Conservation (phyloP, 2,888 invertebrate genomes). For the Notodonta dromedarius region DNA sequence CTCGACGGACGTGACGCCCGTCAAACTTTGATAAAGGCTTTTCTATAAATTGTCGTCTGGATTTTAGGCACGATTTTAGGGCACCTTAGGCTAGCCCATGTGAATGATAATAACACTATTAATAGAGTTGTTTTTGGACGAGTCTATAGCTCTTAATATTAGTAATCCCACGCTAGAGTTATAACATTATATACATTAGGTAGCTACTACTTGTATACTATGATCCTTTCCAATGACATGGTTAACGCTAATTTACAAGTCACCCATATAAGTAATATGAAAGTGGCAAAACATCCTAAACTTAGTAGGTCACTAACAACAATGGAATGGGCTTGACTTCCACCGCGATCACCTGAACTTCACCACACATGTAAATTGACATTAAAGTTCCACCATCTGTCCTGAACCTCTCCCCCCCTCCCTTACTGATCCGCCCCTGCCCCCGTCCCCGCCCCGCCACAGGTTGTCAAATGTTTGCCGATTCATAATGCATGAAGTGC, state of each 20-base stretch:
- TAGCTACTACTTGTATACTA: too few species aligned
- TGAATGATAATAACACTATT: too few species aligned
- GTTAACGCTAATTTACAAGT: not conserved
- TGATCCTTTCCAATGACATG: not conserved
- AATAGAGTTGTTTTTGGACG: too few species aligned
- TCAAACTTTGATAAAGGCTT: conserved; percentile 44
- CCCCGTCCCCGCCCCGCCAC: conserved; percentile 22
- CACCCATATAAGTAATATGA: not conserved
- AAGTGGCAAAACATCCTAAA: not conserved
- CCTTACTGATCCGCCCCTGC: not conserved
- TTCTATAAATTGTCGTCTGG: conserved; percentile 23
- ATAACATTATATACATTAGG: not conserved
- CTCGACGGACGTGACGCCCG: conserved; percentile 19
- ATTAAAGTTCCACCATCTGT: conserved; percentile 37
- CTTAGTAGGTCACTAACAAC: conserved; percentile 2
- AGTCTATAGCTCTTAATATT: too few species aligned
- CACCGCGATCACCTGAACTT: conserved; percentile 32
- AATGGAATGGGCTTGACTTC: conserved; percentile 20
- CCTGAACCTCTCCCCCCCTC: conserved; percentile 5
- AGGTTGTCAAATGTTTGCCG: conserved; percentile 41
- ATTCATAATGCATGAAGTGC: conserved; percentile 47
- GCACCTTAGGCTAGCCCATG: not conserved
- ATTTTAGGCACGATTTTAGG: conserved; percentile 29
- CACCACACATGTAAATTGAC: conserved; percentile 41
- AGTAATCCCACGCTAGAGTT: too few species aligned